Percentiles rank a stretch among this genome's conserved stretches.
Evolutionary conservation across 1,140 invertebrate genomes (phyloP).

Genomic region (Drosophila asahinai): DNA sequence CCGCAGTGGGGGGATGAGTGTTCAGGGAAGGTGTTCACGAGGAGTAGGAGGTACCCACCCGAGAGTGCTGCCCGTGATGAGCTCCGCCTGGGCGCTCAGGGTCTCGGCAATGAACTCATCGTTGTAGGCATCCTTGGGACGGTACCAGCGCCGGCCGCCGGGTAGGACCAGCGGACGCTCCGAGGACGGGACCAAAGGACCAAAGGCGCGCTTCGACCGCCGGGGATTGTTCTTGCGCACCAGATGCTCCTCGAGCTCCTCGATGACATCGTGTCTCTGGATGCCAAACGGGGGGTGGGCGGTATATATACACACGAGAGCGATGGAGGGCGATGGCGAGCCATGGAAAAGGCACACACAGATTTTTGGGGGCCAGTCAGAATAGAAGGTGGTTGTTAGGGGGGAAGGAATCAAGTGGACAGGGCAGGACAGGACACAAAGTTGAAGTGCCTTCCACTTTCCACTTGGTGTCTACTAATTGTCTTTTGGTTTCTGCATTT

Average conservation of each 20-base stretch:
- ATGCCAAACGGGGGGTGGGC: conserved; percentile 27
- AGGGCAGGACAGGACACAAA: conserved; percentile 29
- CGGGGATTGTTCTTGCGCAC: conserved; percentile 85
- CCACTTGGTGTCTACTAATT: conserved; percentile 76
- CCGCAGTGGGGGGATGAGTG: conserved; percentile 24
- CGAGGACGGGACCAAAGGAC: conserved; percentile 86
- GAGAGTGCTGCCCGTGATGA: conserved; percentile 90
- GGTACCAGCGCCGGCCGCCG: conserved; percentile 90
- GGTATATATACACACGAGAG: conserved; percentile 1
- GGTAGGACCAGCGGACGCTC: conserved; percentile 88
- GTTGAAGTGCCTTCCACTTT: conserved; percentile 65
- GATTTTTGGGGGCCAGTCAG: conserved; percentile 24
- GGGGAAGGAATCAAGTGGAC: conserved; percentile 14
- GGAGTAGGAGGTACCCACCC: conserved; percentile 86
- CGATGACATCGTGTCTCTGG: conserved; percentile 85
- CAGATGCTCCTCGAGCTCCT: conserved; percentile 84
- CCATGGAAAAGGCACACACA: conserved; percentile 37
- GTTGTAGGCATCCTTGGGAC: conserved; percentile 91
- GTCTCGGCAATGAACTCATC: conserved; percentile 92
- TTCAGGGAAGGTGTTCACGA: conserved; percentile 13
- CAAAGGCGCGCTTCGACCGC: conserved; percentile 86
- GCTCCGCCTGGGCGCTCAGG: conserved; percentile 90
- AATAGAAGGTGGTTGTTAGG: background rate
- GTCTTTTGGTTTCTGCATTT: conserved; percentile 81
- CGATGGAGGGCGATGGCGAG: conserved; percentile 1